Evolutionary conservation across 2,888 invertebrate species (phyloP), one percentile per base, ranked within the genome.

Genomic region (Galerucella nymphaeae): DNA sequence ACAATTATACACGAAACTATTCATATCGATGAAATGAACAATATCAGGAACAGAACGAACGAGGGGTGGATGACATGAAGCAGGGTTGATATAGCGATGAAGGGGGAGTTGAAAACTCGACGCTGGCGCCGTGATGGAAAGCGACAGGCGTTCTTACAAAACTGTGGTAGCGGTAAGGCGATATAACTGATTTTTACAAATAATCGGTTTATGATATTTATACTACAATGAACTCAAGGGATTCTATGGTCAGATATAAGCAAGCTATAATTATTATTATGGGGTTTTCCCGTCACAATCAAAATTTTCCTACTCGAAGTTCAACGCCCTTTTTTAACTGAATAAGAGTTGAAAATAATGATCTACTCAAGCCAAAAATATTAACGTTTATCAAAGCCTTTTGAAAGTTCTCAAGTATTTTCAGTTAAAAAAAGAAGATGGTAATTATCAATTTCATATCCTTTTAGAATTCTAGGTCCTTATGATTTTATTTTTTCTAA

Each of bases 31-130:
- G 70, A 70, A 63, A 64, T 55, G 63, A 20, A 69, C 69, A 69
- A 69, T 65, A 70, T 57, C 67, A 61, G 65, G 38, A 66, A 66
- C 59, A 18, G 73, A 63, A 64, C 42, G 71, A 45, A 42, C 50
- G 63, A 70, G 67, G 76, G 72, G 71, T 70, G 55, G 72, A 70
- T 70, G 74, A 73, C 74, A 74, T 68, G 61, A 68, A 62, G 53
- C 66, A 61, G 72, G 71, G 72, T 74, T 71, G 68, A 63, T 62
- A 63, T 62, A 57, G 11, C 16, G 16, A 30, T 18, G 41, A 42
- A 42, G 65, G 65, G 57, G 55, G 53, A 55, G 30, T 20, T n/a
- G 63, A 70, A 61, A 41, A 59, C 20, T 3, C 65, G 70, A 74
- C 76, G 76, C 74, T 70, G 76, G 72, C 76, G 76, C 76, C 55